A percentile compares a stretch with the other conserved stretches of the same genome.
Evolutionary conservation across 1,140 invertebrate genomes (phyloP).

Genomic region (Myzus persicae): DNA sequence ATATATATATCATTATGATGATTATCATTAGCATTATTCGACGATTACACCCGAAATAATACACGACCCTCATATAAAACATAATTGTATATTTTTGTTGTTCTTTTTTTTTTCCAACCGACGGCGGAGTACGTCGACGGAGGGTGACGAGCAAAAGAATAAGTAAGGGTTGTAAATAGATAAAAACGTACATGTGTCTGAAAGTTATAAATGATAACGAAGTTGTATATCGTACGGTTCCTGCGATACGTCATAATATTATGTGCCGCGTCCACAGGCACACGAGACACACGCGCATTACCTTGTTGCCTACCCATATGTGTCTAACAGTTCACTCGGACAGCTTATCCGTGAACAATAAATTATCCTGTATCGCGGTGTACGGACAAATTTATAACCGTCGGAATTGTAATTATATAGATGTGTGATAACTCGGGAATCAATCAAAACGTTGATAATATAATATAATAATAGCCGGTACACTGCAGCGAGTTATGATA

Average conservation of each 20-base stretch:
- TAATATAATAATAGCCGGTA: not conserved
- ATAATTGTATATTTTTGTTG: not conserved
- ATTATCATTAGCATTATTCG: not conserved
- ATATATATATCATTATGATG: not conserved
- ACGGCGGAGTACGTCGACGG: not conserved
- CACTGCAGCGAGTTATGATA: not conserved
- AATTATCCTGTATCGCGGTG: not conserved
- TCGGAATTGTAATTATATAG: not conserved
- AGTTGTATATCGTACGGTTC: not conserved
- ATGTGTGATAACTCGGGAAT: not conserved
- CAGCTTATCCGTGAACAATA: not conserved
- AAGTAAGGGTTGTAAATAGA: not conserved
- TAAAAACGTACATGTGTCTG: not conserved
- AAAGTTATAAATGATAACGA: not conserved
- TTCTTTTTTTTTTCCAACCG: too few relatives aligned
- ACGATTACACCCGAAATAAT: conserved; percentile 9
- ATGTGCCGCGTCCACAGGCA: not conserved
- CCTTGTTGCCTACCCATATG: too few relatives aligned
- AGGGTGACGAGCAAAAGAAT: not conserved
- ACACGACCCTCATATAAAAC: not conserved
- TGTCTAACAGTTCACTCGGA: not conserved
- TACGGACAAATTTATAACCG: not conserved
- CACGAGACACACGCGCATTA: not conserved
- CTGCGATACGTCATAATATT: too few relatives aligned
- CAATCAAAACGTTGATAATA: conserved; percentile 28